Conservation (phyloP, 2,888 invertebrate species). For the Hemistola chrysoprasaria region DNA sequence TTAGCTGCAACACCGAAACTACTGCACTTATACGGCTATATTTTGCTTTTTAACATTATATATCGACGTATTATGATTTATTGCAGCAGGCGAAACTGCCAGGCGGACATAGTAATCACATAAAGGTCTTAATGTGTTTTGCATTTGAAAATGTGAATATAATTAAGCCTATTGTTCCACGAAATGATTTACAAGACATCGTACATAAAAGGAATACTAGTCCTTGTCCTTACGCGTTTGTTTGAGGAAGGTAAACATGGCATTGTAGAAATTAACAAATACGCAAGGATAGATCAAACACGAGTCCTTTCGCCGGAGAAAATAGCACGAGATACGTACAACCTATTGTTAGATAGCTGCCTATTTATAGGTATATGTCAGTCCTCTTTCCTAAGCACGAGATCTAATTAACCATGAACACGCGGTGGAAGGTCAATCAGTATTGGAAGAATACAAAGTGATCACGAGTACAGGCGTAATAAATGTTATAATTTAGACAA, state of each 20-base stretch:
- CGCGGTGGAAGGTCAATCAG: constrained; percentile 4
- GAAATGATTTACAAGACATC: constrained; percentile 27
- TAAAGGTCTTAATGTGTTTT: constrained; percentile 1
- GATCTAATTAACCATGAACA: constrained; percentile 21
- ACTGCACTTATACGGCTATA: too few species aligned
- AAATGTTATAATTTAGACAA: too few species aligned
- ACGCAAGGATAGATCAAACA: constrained; percentile 39
- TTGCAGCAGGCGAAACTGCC: too few species aligned
- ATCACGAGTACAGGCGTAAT: too few species aligned
- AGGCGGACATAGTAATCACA: too few species aligned
- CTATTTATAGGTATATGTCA: not conserved
- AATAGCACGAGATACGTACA: not conserved
- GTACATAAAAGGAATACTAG: constrained; percentile 40
- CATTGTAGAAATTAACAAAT: constrained; percentile 37
- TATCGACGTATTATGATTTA: too few species aligned
- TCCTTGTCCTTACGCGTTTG: too few species aligned
- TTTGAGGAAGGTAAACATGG: constrained; percentile 36
- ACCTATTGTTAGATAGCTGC: too few species aligned
- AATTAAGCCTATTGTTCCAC: constrained; percentile 17
- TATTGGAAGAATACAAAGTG: too few species aligned
- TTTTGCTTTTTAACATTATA: too few species aligned
- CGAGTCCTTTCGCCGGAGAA: constrained; percentile 29
- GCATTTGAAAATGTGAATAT: constrained; percentile 22
- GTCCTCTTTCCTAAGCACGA: not conserved
- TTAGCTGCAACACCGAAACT: too few species aligned